Conservation (phyloP, 2,888 invertebrate genomes). For the Rhyacophila evoluta region DNA sequence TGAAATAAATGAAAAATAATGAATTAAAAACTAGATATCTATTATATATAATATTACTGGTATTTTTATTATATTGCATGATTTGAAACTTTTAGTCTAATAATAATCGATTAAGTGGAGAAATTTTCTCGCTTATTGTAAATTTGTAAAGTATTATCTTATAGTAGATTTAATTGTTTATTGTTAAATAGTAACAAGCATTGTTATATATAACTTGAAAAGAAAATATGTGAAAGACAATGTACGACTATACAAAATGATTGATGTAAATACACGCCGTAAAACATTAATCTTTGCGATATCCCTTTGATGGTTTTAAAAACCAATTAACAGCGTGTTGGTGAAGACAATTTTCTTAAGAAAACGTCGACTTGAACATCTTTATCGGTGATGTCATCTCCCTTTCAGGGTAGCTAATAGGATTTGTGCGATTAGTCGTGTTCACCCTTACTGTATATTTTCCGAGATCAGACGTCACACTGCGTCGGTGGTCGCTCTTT, state of each 20-base stretch:
- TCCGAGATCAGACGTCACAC: conserved; percentile 1
- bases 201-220: no score
- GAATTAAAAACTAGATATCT: no score
- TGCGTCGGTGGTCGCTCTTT: not conserved
- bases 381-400: conserved; percentile 16
- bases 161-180: no score
- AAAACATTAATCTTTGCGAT: not conserved
- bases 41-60: no score
- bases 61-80: no score
- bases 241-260: not conserved
- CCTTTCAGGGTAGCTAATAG: conserved; percentile 5
- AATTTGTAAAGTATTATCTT: no score
- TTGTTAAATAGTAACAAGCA: no score
- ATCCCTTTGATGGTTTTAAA: not conserved
- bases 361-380: not conserved
- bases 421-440: conserved; percentile 18
- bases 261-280: not conserved
- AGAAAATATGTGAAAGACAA: no score
- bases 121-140: no score
- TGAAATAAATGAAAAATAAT: no score
- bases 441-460: not conserved
- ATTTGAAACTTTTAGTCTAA: no score
- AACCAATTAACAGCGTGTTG: not conserved
- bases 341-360: not conserved
- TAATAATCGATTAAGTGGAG: no score